Conservation (phyloP, 1,140 invertebrate genomes). For the Drosophila mojavensis region DNA sequence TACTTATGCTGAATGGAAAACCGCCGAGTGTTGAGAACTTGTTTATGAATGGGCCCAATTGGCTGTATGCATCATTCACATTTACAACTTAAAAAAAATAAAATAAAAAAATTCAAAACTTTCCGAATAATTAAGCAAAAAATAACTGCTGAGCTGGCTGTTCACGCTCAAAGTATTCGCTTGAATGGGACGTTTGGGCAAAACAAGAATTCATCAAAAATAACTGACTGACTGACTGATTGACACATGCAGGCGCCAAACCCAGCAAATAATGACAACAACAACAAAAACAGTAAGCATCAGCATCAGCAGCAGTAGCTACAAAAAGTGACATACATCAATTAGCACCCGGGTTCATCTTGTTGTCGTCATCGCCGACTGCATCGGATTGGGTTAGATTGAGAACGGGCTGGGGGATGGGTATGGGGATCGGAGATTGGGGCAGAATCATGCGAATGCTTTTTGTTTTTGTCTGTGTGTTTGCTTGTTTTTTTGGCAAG, state of each 20-base stretch:
- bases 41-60: conserved; percentile 33
- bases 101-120: background rate
- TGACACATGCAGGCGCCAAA: conserved; percentile 36
- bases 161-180: conserved; percentile 46
- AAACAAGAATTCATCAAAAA: conserved; percentile 8
- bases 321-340: conserved; percentile 30
- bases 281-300: background rate
- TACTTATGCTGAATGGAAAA: background rate
- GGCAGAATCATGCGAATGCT: conserved; percentile 25
- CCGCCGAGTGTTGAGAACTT: background rate
- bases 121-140: conserved; percentile 5
- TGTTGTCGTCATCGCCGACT: conserved; percentile 7
- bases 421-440: background rate
- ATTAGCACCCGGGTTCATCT: conserved; percentile 33
- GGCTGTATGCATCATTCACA: conserved; percentile 14
- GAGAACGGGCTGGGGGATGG: background rate
- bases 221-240: conserved; percentile 29
- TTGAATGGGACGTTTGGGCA: background rate
- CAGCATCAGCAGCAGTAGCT: conserved; percentile 18
- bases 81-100: background rate
- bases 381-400: background rate
- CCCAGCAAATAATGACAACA: background rate
- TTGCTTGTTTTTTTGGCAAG: conserved; percentile 20
- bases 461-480: conserved; percentile 17
- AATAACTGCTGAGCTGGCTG: conserved; percentile 12